These are phyloP conservation scores for Stramonita haemastoma DNA, from an alignment of 2,888 invertebrate genomes.

Conservation along the genomic window DNA sequence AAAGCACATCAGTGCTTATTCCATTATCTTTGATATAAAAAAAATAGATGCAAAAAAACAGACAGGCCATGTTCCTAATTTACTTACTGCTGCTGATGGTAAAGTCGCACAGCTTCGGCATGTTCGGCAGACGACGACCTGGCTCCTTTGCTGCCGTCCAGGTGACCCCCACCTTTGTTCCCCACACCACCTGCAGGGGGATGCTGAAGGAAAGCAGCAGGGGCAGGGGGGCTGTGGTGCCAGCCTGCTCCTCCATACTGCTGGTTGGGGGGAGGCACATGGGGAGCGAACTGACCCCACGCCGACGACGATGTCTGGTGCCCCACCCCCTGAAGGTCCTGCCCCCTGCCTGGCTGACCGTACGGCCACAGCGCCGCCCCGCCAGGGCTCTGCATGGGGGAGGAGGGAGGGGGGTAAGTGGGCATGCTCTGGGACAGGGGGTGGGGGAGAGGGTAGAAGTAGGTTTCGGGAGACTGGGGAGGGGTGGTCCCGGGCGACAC, in stretches of 20 bases:
- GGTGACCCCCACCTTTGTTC: background rate
- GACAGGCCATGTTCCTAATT: background rate
- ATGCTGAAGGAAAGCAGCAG: background rate
- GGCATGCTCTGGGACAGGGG: constrained; percentile 37
- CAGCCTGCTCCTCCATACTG: background rate
- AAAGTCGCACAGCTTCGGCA: constrained; percentile 63
- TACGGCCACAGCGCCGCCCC: constrained; percentile 24
- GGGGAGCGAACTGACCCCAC: constrained; percentile 3
- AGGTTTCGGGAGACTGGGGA: constrained; percentile 5
- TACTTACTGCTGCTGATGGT: constrained; percentile 66
- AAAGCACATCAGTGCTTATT: too few species aligned
- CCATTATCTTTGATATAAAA: too few species aligned
- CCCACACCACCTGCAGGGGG: background rate
- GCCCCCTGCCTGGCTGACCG: background rate
- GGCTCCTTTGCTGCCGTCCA: background rate
- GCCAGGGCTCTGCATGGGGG: constrained; percentile 28
- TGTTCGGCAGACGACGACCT: constrained; percentile 57
- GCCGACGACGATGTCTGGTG: background rate
- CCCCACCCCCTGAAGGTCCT: background rate
- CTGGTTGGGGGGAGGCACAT: background rate
- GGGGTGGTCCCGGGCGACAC: constrained; percentile 28
- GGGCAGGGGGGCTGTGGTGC: background rate
- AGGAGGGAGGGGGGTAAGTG: background rate
- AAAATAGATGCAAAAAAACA: background rate
- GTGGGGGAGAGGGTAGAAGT: constrained; percentile 26